phyloP scores from a whole-genome alignment of 1,140 invertebrate species.

The Eubasilissa regina region DNA sequence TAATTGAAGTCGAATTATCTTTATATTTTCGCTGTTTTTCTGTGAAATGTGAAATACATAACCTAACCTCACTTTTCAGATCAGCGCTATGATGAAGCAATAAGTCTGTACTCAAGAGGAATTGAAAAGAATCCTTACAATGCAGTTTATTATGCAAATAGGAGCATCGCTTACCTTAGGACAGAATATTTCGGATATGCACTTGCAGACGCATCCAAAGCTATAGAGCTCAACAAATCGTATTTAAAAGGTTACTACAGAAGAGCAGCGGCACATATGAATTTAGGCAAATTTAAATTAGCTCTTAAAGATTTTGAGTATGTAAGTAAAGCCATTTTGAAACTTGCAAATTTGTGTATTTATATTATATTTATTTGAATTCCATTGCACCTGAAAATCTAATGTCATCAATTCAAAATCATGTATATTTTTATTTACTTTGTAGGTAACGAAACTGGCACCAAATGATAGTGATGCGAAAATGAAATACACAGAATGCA shows the following conservation, averaged over 20 bases:
- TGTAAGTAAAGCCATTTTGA: slow-evolving; percentile 72
- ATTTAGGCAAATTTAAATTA: slow-evolving; percentile 96
- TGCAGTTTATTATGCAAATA: slow-evolving; percentile 93
- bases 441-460: slow-evolving; percentile 86
- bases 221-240: slow-evolving; percentile 90
- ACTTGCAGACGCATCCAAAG: slow-evolving; percentile 90
- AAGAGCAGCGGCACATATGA: slow-evolving; percentile 96
- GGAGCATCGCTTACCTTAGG: slow-evolving; percentile 95
- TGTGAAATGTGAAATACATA: slow-evolving; percentile 43
- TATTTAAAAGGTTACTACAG: slow-evolving; percentile 97
- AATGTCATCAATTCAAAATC: not conserved
- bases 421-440: slow-evolving; percentile 20
- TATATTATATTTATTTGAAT: not conserved
- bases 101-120: slow-evolving; percentile 92
- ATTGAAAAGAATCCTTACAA: slow-evolving; percentile 89
- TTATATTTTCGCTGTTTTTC: slow-evolving; percentile 16
- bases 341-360: not conserved
- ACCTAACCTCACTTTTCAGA: slow-evolving; percentile 74
- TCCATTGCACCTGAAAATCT: too few relatives aligned
- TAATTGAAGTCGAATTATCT: slow-evolving; percentile 3
- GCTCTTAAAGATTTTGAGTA: slow-evolving; percentile 97
- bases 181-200: slow-evolving; percentile 96
- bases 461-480: slow-evolving; percentile 97
- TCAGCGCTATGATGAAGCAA: slow-evolving; percentile 91
- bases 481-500: slow-evolving; percentile 94